Percentiles rank a stretch among this genome's conserved stretches.
phyloP scores from a whole-genome alignment of 2,888 invertebrate species.

The Rhogogaster chlorosoma region DNA sequence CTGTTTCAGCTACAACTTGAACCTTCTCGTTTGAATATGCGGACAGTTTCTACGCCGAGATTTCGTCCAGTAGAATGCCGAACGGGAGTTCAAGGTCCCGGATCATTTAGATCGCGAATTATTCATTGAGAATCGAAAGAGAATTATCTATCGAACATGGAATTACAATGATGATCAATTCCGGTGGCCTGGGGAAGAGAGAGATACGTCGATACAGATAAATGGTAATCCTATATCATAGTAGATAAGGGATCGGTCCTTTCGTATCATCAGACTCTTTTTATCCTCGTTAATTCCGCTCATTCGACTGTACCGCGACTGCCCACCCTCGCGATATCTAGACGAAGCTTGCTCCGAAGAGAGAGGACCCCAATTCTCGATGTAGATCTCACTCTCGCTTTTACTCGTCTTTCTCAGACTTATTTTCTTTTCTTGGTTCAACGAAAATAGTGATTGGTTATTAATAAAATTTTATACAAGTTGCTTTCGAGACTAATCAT shows the following conservation, averaged over 20 bases:
- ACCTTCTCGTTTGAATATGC: not conserved
- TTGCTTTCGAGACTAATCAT: no score
- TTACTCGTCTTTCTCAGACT: not conserved
- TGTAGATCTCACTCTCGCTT: not conserved
- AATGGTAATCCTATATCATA: not conserved
- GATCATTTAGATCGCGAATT: not conserved
- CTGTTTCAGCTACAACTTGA: slow-evolving; percentile 23
- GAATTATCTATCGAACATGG: not conserved
- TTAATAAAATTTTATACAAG: no score
- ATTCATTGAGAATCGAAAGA: not conserved
- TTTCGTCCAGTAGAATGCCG: not conserved
- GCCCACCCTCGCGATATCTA: not conserved
- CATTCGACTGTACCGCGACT: not conserved
- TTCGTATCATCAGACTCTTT: not conserved
- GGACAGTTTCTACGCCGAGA: not conserved
- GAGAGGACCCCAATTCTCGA: not conserved
- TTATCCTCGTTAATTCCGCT: not conserved
- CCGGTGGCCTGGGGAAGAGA: no score
- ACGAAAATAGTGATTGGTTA: not conserved
- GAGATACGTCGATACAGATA: not conserved
- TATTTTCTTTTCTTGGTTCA: not conserved
- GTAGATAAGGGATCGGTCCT: no score
- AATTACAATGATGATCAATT: no score
- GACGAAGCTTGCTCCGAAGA: not conserved
- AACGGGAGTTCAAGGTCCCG: not conserved